A percentile compares a stretch with the other conserved stretches of the same genome.
Conservation (phyloP, 2,797 vertebrate species). For the Margarornis squamiger region DNA sequence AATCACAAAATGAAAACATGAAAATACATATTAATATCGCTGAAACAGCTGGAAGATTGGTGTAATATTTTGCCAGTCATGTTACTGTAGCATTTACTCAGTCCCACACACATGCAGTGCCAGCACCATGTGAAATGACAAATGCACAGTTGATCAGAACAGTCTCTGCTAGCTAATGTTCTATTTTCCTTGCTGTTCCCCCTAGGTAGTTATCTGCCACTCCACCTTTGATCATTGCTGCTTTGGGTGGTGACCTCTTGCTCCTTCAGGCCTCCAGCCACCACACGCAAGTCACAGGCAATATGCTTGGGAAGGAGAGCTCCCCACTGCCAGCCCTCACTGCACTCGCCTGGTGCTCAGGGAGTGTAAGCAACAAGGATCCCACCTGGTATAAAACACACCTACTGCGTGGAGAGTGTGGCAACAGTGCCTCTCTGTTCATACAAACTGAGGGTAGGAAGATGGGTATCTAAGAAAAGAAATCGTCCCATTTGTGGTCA, state of each 20-base stretch:
- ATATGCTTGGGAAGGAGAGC: not conserved
- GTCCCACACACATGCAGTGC: accelerated
- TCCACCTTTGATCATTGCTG: not conserved
- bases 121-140: not conserved
- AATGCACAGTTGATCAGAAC: not conserved
- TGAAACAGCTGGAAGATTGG: not conserved
- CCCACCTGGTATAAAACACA: accelerated
- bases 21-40: not conserved
- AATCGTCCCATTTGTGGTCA: not conserved
- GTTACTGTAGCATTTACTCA: not conserved
- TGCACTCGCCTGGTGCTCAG: not conserved
- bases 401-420: accelerated
- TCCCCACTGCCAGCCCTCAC: not conserved
- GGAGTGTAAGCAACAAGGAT: not conserved
- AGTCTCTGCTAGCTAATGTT: not conserved
- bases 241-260: not conserved
- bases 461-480: not conserved
- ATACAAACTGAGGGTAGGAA: not conserved
- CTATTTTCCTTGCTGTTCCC: not conserved
- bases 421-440: not conserved
- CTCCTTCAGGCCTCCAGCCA: not conserved
- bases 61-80: not conserved
- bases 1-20: not conserved
- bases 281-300: not conserved
- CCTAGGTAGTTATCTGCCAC: not conserved